A percentile compares a stretch with the other conserved stretches of the same genome.
phyloP scores from a whole-genome alignment of 1,140 invertebrate genomes.

The Thaumetopoea pityocampa region DNA sequence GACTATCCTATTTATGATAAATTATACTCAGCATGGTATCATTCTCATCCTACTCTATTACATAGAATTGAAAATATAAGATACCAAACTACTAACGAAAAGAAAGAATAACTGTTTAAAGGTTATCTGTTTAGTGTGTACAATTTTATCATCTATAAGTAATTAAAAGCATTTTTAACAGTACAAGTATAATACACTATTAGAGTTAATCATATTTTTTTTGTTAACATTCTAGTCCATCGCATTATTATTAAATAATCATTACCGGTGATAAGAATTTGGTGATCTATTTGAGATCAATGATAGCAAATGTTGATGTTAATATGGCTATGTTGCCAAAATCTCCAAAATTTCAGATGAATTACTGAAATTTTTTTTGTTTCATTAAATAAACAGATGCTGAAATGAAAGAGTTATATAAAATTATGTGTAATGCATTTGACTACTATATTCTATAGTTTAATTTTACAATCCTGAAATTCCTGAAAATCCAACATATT shows the following conservation, averaged over 20 bases:
- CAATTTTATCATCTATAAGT: slow-evolving; percentile 20
- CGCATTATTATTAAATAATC: slow-evolving; percentile 1
- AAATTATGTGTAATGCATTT: too few species aligned
- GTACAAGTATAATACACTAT: slow-evolving; percentile 32
- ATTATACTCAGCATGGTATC: slow-evolving; percentile 94
- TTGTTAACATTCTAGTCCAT: slow-evolving; percentile 14
- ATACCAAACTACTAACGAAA: slow-evolving; percentile 59
- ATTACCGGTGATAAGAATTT: too few species aligned
- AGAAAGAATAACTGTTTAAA: slow-evolving; percentile 29
- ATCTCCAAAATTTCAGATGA: too few species aligned
- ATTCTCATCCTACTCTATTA: slow-evolving; percentile 97
- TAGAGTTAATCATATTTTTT: slow-evolving; percentile 4
- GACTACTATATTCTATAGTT: too few species aligned
- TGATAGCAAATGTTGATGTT: too few species aligned
- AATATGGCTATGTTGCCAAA: too few species aligned
- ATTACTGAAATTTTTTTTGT: too few species aligned
- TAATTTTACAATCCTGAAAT: too few species aligned
- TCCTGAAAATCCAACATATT: too few species aligned
- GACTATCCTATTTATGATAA: slow-evolving; percentile 94
- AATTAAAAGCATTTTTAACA: slow-evolving; percentile 39
- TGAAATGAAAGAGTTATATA: too few species aligned
- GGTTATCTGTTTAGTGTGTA: slow-evolving; percentile 15
- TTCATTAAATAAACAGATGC: too few species aligned
- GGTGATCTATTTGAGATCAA: too few species aligned
- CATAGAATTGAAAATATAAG: slow-evolving; percentile 90